Base-by-base conservation (phyloP, 35 echinoderm and acorn worm genomes). In the Chiridota heheva region DNA sequence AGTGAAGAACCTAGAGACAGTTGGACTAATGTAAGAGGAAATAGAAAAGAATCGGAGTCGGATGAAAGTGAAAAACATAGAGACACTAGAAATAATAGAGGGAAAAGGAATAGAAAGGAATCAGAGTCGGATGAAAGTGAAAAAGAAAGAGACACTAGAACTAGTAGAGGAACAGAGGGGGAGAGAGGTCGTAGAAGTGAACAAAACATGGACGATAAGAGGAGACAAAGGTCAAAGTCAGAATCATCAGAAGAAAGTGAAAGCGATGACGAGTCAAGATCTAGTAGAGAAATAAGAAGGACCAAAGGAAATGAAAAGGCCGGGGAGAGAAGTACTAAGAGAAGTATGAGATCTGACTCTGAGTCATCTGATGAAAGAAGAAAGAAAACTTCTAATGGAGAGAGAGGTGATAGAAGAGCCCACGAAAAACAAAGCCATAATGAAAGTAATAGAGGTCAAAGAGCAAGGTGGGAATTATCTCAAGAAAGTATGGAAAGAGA, bases 261-360 rank as follows among this genome's bases (percentile, higher is more conserved):
- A 44, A n/a, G n/a, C 40, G 26, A 22, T 17, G 17, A 28, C 18
- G 26, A 8, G 33, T 2, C 2, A 40, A 41, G 28, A 4, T 12
- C 67, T 16, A 49, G 80, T 33, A 36, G 25, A 12, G 20, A 42
- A 41, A 1, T 5, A 42, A 6, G 16, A 33, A 30, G 66, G 22
- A 26, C 36, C 17, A 24, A n/a, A 15, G 58, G 64, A 84, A 37
- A 37, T 44, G 17, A 86, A 58, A 25, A 64, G 46, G 12, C 34
- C n/a, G 29, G 59, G 12, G 5, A 63, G 26, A 76, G 18, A 27
- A 0, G 15, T 59, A 31, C 36, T 32, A 49, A 57, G 63, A 47
- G 72, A 36, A 38, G 40, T 29, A 85, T 12, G 28, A 42, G 42
- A 58, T 44, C n/a, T 37, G 82, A 85, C 18, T 60, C 47, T 42